These are phyloP conservation scores for Brachypalpus laphriformis DNA, from an alignment of 2,888 invertebrate species.

Conservation along the genomic window DNA sequence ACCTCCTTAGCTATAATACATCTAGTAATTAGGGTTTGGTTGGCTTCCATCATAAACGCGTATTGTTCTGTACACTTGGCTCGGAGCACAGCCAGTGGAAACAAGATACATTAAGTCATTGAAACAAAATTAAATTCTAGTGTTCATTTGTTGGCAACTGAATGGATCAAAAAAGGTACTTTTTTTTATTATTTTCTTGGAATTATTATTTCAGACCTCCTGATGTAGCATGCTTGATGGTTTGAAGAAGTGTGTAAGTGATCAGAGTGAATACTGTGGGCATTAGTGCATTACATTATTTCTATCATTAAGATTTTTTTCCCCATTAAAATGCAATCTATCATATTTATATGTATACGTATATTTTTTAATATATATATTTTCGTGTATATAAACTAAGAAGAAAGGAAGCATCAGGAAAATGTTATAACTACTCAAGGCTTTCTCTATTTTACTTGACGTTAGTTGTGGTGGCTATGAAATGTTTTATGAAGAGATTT, in stretches of 20 bases:
- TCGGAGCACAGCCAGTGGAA: slow-evolving; percentile 6
- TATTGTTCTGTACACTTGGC: slow-evolving; percentile 50
- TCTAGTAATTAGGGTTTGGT: slow-evolving; percentile 61
- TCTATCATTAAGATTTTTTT: slow-evolving; percentile 30
- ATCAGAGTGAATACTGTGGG: slow-evolving; percentile 41
- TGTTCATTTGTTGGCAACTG: slow-evolving; percentile 56
- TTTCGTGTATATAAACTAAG: background rate
- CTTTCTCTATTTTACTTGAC: background rate
- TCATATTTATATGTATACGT: slow-evolving; percentile 34
- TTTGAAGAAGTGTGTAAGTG: slow-evolving; percentile 46
- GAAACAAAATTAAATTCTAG: slow-evolving; percentile 48
- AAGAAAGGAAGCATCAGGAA: background rate
- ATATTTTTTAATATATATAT: background rate
- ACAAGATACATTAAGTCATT: slow-evolving; percentile 58
- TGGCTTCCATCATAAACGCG: slow-evolving; percentile 57
- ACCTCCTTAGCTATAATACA: slow-evolving; percentile 28
- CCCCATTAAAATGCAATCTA: slow-evolving; percentile 57
- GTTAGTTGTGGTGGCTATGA: background rate
- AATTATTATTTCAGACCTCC: slow-evolving; percentile 13
- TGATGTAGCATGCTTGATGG: slow-evolving; percentile 7
- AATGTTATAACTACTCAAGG: background rate
- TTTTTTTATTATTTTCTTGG: slow-evolving; percentile 18
- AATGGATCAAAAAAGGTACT: slow-evolving; percentile 37
- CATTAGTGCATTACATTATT: slow-evolving; percentile 57
- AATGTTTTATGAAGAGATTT: no score